Evolutionary conservation across 1,140 invertebrate species (phyloP).

Genomic region (Muscidifurax raptorellus): DNA sequence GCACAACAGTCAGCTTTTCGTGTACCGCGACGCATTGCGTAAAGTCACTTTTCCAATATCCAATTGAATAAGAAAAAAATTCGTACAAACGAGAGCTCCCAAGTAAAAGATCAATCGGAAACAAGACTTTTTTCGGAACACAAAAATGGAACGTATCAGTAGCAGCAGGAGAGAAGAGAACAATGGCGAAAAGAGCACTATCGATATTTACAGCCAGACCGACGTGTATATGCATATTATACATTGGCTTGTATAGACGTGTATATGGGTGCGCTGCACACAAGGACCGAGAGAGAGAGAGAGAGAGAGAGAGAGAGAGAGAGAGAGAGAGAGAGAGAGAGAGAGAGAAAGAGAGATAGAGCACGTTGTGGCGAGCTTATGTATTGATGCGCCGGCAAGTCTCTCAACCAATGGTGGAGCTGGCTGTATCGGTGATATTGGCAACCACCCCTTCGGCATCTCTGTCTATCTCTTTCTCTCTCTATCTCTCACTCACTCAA

Average conservation of each 20-base stretch:
- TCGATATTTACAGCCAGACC: constrained; percentile 24
- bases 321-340: too few relatives aligned
- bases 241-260: background rate
- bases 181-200: background rate
- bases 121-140: background rate
- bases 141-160: background rate
- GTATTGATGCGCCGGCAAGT: constrained; percentile 8
- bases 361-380: background rate
- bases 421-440: constrained; percentile 37
- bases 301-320: too few relatives aligned
- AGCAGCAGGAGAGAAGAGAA: background rate
- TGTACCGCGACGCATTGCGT: too few relatives aligned
- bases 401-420: constrained; percentile 4
- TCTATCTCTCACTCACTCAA: background rate
- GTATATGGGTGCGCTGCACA: background rate
- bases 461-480: background rate
- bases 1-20: constrained; percentile 32
- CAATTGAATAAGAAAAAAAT: background rate
- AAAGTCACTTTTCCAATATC: too few relatives aligned
- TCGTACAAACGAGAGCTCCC: constrained; percentile 22
- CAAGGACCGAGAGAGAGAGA: too few relatives aligned
- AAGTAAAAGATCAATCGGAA: constrained; percentile 45
- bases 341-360: too few relatives aligned
- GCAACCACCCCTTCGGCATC: constrained; percentile 8
- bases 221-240: background rate